Evolutionary conservation across 2,888 invertebrate genomes (phyloP).

Genomic region (Leptothorax acervorum): DNA sequence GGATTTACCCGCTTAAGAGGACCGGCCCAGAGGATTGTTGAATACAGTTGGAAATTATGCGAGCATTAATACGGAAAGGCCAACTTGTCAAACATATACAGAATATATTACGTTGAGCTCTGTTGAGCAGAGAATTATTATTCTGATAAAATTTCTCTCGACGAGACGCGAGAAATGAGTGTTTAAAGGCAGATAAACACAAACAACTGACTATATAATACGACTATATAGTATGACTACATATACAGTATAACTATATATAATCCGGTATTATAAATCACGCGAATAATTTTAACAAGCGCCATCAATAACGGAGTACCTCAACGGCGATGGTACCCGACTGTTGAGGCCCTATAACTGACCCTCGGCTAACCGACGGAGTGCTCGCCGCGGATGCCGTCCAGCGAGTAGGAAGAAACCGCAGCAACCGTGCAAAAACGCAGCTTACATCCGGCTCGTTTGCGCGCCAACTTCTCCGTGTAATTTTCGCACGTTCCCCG

Average conservation of each 20-base stretch:
- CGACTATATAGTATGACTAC: background rate
- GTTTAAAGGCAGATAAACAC: slow-evolving; percentile 19
- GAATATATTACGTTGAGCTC: background rate
- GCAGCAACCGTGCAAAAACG: slow-evolving; percentile 33
- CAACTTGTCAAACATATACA: slow-evolving; percentile 31
- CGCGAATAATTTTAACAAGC: slow-evolving; percentile 49
- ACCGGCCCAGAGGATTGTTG: slow-evolving; percentile 4
- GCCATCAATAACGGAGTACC: slow-evolving; percentile 38
- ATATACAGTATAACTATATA: background rate
- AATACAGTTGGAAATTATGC: slow-evolving; percentile 31
- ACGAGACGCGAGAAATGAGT: background rate
- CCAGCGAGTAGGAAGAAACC: slow-evolving; percentile 21
- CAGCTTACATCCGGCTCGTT: slow-evolving; percentile 40
- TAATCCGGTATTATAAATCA: slow-evolving; percentile 40
- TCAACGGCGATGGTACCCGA: background rate
- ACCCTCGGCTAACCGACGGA: slow-evolving; percentile 15
- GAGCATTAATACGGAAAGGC: slow-evolving; percentile 29
- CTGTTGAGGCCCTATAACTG: slow-evolving; percentile 28
- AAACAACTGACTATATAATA: background rate
- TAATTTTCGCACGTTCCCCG: slow-evolving; percentile 35
- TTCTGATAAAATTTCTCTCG: slow-evolving; percentile 31
- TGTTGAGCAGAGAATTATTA: slow-evolving; percentile 35
- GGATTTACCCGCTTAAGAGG: slow-evolving; percentile 7
- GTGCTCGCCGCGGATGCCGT: slow-evolving; percentile 14
- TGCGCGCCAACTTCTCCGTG: slow-evolving; percentile 12